Evolutionary conservation across 1,140 invertebrate species (phyloP).

Genomic region (Lepeophtheirus salmonis): DNA sequence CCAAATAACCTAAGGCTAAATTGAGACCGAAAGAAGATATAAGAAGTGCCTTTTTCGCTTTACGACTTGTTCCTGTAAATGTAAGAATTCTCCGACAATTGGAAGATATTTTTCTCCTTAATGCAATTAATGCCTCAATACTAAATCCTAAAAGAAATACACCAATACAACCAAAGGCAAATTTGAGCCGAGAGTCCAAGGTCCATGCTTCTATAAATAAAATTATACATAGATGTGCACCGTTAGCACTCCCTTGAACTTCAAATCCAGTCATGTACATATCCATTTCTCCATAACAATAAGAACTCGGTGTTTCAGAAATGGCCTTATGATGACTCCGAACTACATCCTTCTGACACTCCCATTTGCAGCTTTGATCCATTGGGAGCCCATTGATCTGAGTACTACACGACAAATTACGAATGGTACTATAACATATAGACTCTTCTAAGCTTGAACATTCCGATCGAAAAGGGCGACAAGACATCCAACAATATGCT

Average conservation of each 20-base stretch:
- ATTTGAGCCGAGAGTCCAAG: conserved; percentile 10
- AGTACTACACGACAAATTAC: conserved; percentile 7
- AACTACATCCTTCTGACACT: neutral
- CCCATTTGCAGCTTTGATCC: conserved; percentile 11
- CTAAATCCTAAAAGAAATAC: conserved; percentile 5
- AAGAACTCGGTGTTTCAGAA: neutral
- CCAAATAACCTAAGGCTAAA: conserved; percentile 12
- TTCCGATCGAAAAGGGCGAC: neutral
- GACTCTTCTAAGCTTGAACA: neutral
- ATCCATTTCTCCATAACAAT: conserved; percentile 8
- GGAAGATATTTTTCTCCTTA: neutral
- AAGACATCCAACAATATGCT: conserved; percentile 17
- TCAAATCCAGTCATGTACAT: conserved; percentile 13
- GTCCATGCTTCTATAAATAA: conserved; percentile 14
- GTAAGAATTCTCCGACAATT: neutral
- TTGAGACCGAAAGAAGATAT: conserved; percentile 12
- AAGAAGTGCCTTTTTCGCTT: conserved; percentile 4
- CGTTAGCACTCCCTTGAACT: neutral
- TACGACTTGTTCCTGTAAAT: neutral
- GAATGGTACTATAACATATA: conserved; percentile 3
- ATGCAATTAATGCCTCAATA: neutral
- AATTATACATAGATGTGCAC: conserved; percentile 5
- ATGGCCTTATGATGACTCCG: neutral
- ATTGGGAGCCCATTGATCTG: neutral
- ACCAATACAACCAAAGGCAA: conserved; percentile 11